Conservation (phyloP, 1,140 invertebrate species). For the Atopsyche davidsoni region DNA sequence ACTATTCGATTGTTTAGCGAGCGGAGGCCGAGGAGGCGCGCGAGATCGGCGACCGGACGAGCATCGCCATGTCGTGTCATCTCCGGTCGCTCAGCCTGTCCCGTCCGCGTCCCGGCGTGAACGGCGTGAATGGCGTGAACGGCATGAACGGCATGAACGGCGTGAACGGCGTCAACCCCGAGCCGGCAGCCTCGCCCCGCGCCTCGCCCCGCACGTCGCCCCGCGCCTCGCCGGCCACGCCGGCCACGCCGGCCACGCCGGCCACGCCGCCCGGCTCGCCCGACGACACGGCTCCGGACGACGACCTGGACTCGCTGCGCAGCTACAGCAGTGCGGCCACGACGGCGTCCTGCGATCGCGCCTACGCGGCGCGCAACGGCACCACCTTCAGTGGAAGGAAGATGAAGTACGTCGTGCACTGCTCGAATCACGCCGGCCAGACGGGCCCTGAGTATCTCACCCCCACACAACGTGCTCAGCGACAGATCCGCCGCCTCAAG, state of each 20-base stretch:
- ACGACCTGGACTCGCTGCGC: slow-evolving; percentile 69
- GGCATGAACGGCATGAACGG: too few species aligned
- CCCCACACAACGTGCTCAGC: slow-evolving; percentile 75
- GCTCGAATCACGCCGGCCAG: slow-evolving; percentile 66
- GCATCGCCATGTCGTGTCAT: too few species aligned
- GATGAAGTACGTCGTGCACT: slow-evolving; percentile 76
- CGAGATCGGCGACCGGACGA: too few species aligned
- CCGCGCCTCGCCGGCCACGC: slow-evolving; percentile 30
- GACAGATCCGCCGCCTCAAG: slow-evolving; percentile 69
- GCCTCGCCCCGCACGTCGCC: slow-evolving; percentile 29
- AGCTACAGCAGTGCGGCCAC: slow-evolving; percentile 70
- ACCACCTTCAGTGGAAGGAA: slow-evolving; percentile 65
- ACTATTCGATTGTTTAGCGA: too few species aligned
- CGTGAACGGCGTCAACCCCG: slow-evolving; percentile 32
- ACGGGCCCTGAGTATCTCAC: slow-evolving; percentile 75
- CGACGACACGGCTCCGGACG: slow-evolving; percentile 48
- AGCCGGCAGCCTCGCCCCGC: too few species aligned
- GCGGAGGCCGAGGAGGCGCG: too few species aligned
- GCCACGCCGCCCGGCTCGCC: slow-evolving; percentile 54
- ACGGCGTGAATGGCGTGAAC: too few species aligned
- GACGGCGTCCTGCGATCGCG: slow-evolving; percentile 68
- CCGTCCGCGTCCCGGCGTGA: slow-evolving; percentile 29
- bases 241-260: slow-evolving; percentile 47
- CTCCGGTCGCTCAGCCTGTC: slow-evolving; percentile 42
- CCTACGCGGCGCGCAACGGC: slow-evolving; percentile 71